Conservation (phyloP, 2,888 invertebrate genomes). For the Melanotus villosus region DNA sequence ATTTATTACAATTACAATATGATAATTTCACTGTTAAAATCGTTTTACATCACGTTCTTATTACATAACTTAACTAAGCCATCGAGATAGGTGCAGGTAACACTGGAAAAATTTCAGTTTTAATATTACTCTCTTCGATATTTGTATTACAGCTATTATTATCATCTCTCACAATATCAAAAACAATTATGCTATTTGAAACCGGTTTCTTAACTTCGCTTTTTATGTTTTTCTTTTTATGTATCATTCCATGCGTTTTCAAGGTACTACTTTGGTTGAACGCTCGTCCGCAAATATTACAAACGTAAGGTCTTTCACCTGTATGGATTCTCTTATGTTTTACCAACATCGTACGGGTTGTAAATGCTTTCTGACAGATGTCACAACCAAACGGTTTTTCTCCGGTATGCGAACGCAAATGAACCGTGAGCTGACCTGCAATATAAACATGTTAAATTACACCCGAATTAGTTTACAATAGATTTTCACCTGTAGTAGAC, state of each 20-base stretch:
- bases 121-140: too few relatives aligned
- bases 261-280: constrained; percentile 63
- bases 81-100: too few relatives aligned
- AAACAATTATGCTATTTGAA: background rate
- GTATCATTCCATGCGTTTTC: constrained; percentile 58
- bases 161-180: background rate
- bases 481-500: constrained; percentile 60
- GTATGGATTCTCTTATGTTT: constrained; percentile 62
- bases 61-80: too few relatives aligned
- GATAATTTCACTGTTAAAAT: too few relatives aligned
- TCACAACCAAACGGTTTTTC: constrained; percentile 61
- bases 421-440: constrained; percentile 59
- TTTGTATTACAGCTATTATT: background rate
- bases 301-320: constrained; percentile 62
- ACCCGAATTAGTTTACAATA: background rate
- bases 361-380: constrained; percentile 59
- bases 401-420: constrained; percentile 62
- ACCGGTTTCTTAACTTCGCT: background rate
- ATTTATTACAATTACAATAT: too few relatives aligned
- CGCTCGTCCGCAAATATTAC: constrained; percentile 59
- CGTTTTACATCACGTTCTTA: too few relatives aligned
- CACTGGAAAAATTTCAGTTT: too few relatives aligned
- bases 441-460: background rate
- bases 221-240: constrained; percentile 40
- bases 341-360: constrained; percentile 58